Evolutionary conservation across 2,797 vertebrate species (phyloP).

Genomic region (Hypotaenidia okinawae): DNA sequence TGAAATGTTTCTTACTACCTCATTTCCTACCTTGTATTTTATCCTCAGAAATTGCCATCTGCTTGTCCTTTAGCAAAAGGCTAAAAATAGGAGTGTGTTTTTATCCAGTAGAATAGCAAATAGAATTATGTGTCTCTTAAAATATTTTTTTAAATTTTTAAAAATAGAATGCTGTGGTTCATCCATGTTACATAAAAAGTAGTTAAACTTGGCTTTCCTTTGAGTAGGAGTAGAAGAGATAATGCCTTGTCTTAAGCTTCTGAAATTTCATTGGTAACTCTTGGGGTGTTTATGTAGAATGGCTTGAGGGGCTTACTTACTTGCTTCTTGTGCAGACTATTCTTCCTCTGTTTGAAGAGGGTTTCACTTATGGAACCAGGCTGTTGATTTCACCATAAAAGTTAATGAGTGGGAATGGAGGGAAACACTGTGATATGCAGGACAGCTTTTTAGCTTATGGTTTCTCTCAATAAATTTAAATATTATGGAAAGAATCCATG

Average conservation of each 20-base stretch:
- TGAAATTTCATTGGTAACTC: neutral
- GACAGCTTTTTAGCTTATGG: constrained; percentile 12
- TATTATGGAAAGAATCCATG: constrained; percentile 20
- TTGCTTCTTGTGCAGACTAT: neutral
- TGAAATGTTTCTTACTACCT: neutral
- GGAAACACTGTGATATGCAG: neutral
- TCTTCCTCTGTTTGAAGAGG: neutral
- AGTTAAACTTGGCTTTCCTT: neutral
- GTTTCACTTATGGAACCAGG: neutral
- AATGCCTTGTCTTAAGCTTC: neutral
- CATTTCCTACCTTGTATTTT: neutral
- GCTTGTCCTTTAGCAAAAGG: neutral
- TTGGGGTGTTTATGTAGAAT: neutral
- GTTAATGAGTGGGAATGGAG: neutral
- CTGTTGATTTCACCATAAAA: neutral
- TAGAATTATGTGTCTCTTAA: neutral
- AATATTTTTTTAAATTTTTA: neutral
- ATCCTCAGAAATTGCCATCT: neutral
- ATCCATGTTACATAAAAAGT: neutral
- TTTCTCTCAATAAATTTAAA: neutral
- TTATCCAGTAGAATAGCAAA: neutral
- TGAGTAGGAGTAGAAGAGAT: neutral
- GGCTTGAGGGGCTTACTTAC: neutral
- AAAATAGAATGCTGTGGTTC: neutral
- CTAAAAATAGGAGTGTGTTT: neutral